Evolutionary conservation across 1,140 invertebrate species (phyloP), one percentile per base, ranked within the genome.

Genomic region (Hypothenemus hampei): DNA sequence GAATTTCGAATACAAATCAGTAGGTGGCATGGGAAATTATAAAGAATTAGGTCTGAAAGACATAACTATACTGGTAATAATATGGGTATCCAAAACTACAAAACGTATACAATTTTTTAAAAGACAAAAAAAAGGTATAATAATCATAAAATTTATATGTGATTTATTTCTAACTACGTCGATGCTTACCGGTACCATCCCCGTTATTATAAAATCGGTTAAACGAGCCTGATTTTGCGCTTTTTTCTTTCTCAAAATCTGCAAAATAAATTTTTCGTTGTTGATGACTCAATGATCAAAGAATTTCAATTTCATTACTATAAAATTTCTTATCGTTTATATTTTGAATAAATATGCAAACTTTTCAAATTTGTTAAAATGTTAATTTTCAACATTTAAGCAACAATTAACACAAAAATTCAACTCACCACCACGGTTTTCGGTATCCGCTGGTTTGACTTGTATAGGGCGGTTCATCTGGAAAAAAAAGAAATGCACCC

Each of bases 381-480:
- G n/a, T n/a, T n/a, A n/a, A n/a, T n/a, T 11, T 19, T 13, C 16
- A 43, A 48, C 33, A 48, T 36, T n/a, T 19, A 16, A 48, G 45
- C 33, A 29, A 48, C 45, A 56, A 56, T 41, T 44, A 44, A 11
- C 23, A 57, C 24, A 49, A 40, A 39, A 37, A 48, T 47, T 43
- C 18, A 43, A 77, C 77, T 84, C 79, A 93, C 93, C 93, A 86
- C 92, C 93, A 83, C 93, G 89, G 81, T 93, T 96, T 83, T 97
- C 94, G 81, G 89, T 95, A 81, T 97, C 94, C 78, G 94, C 94
- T 79, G 93, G 93, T 81, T 97, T 98, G 81, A 98, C 93, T 84
- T 97, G 94, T 81, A 98, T 94, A 79, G 93, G 92, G 82, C 94
- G 92, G 86, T 97, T 96, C 94, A 98, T 97, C 94, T 97, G 85